Percentiles rank a stretch among this genome's conserved stretches.
These are phyloP conservation scores for Drosophila bunnanda DNA, from an alignment of 2,888 invertebrate species.

Conservation along the genomic window DNA sequence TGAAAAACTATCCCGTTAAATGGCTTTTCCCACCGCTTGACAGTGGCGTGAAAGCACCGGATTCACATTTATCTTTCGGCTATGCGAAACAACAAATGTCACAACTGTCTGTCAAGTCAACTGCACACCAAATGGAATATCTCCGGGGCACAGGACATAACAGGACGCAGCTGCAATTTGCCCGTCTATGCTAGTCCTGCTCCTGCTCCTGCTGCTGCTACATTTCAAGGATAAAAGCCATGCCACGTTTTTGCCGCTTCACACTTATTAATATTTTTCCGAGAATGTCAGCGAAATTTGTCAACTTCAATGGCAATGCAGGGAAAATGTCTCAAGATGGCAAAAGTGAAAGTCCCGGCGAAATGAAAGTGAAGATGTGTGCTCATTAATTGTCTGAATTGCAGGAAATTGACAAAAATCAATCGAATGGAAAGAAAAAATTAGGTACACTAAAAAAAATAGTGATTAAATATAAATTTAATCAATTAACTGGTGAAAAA, in stretches of 20 bases:
- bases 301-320: slow-evolving; percentile 60
- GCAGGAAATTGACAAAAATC: slow-evolving; percentile 4
- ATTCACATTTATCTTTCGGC: slow-evolving; percentile 40
- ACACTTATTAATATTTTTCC: slow-evolving; percentile 26
- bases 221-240: slow-evolving; percentile 69
- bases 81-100: slow-evolving; percentile 59
- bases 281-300: slow-evolving; percentile 67
- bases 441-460: neutral
- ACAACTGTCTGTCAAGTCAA: slow-evolving; percentile 63
- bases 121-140: slow-evolving; percentile 33
- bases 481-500: neutral
- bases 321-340: slow-evolving; percentile 1
- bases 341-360: slow-evolving; percentile 23
- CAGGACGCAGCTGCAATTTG: slow-evolving; percentile 58
- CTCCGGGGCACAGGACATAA: slow-evolving; percentile 22
- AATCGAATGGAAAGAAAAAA: neutral
- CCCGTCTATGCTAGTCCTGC: slow-evolving; percentile 11
- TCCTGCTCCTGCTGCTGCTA: slow-evolving; percentile 1
- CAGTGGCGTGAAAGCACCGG: slow-evolving; percentile 20
- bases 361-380: slow-evolving; percentile 2
- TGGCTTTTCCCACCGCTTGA: slow-evolving; percentile 29
- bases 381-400: slow-evolving; percentile 8
- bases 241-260: slow-evolving; percentile 22
- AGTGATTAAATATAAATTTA: neutral
- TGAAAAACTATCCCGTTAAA: slow-evolving; percentile 16